Evolutionary conservation across 2,113 vertebrate species (phyloP).

Genomic region (Perognathus longimembris): DNA sequence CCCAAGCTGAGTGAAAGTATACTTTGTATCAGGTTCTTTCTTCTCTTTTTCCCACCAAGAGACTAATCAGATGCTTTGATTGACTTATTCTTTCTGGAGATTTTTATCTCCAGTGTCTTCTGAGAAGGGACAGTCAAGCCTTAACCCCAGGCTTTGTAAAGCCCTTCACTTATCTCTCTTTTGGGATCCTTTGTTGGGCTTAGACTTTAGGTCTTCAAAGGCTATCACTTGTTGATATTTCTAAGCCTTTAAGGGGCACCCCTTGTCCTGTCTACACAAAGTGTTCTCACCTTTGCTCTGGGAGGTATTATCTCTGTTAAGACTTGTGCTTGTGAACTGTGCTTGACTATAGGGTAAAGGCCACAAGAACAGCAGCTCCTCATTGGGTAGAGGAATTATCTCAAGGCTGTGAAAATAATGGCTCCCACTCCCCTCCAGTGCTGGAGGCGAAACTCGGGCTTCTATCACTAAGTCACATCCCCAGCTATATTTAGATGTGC

Average conservation of each 20-base stretch:
- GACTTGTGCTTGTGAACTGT: background rate
- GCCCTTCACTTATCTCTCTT: conserved; percentile 46
- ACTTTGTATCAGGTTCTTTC: background rate
- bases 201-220: conserved; percentile 19
- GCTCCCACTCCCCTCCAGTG: too few relatives aligned
- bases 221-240: conserved; percentile 7
- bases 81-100: conserved; percentile 46
- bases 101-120: conserved; percentile 17
- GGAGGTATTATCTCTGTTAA: conserved; percentile 9
- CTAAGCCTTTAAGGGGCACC: conserved; percentile 17
- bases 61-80: conserved; percentile 15
- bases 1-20: background rate
- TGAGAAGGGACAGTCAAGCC: conserved; percentile 22
- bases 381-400: too few relatives aligned
- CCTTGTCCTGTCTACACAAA: background rate
- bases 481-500: background rate
- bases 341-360: too few relatives aligned
- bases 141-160: background rate
- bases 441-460: too few relatives aligned
- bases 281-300: conserved; percentile 27
- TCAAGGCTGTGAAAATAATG: too few relatives aligned
- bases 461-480: too few relatives aligned
- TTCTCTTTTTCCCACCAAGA: background rate
- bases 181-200: background rate
- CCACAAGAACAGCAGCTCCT: too few relatives aligned